Base-by-base conservation (phyloP, 1,140 invertebrate genomes). In the Ceratitis capitata region DNA sequence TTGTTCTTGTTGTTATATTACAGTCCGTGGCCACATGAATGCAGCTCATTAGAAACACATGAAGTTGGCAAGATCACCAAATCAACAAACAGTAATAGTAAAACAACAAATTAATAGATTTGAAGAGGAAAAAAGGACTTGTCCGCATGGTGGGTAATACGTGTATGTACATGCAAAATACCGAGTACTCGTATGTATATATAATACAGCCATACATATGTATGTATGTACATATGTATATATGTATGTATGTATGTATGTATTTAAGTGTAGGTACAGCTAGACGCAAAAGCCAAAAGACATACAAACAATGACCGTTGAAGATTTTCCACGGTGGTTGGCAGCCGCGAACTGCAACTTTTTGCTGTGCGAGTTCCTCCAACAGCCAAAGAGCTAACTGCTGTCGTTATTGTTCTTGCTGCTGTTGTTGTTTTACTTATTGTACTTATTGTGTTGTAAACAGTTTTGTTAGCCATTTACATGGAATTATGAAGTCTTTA, bases 401-500 rank as follows among this genome's bases (percentile, higher is more conserved):
- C n/a, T n/a, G n/a, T n/a, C n/a, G n/a, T n/a, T n/a, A n/a, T n/a
- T n/a, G n/a, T n/a, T n/a, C n/a, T n/a, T n/a, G n/a, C n/a, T 53
- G n/a, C 29, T 26, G 56, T 61, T 26, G 56, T 61, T 61, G 56
- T 12, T n/a, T 56, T 56, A 26, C 12, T 1, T 1, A 32, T 32
- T n/a, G n/a, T n/a, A 32, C 12, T 74, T 35, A 14, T 4, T 74
- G 64, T 7, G 7, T 2, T 5, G 69, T 47, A 35, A 78, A 78
- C 35, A 45, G 4, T 78, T 78, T 47, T 47, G 69, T 78, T 78
- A 45, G 2, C 35, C 39, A 78, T 45, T 78, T 78, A 78, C 39
- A 19, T 14, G 69, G 69, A 78, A 78, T 78, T 78, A 78, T 78
- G 69, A 42, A 78, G 69, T 78, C 69, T 78, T 78, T 78, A 78